These are phyloP conservation scores for Trichomycterus rosablanca DNA, from an alignment of 2,113 vertebrate species.

Conservation along the genomic window DNA sequence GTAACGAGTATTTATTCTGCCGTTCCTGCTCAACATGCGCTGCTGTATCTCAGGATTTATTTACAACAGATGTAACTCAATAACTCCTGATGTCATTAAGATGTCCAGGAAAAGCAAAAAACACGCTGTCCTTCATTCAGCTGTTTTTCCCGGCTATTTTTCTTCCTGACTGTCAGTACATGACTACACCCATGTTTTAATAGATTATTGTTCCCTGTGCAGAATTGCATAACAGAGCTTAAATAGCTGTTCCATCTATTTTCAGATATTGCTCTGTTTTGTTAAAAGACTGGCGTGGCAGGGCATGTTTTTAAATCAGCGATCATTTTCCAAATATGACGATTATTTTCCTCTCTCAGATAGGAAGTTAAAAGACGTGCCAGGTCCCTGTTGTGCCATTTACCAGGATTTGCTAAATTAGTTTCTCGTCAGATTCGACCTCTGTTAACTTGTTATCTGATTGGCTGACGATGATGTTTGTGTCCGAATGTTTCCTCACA, in stretches of 20 bases:
- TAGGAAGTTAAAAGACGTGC: background rate
- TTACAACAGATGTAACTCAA: constrained; percentile 45
- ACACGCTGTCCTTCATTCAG: constrained; percentile 19
- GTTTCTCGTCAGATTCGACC: background rate
- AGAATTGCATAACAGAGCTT: constrained; percentile 26
- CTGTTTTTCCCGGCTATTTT: constrained; percentile 29
- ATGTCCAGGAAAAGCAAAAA: constrained; percentile 38
- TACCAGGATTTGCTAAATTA: background rate
- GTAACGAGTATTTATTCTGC: background rate
- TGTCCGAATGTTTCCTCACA: no score
- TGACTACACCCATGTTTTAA: constrained; percentile 27
- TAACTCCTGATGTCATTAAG: constrained; percentile 44
- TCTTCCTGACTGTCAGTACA: constrained; percentile 14
- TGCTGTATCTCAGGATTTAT: constrained; percentile 38
- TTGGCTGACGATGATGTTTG: background rate
- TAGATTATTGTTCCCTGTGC: constrained; percentile 28
- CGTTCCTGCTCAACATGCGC: constrained; percentile 37
- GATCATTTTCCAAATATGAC: constrained; percentile 9
- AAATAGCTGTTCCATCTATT: constrained; percentile 25
- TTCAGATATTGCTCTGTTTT: constrained; percentile 6
- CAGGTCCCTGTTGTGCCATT: background rate
- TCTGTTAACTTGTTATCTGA: background rate
- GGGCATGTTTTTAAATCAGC: constrained; percentile 29
- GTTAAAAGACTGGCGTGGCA: background rate
- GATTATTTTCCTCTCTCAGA: no score